phyloP scores from a whole-genome alignment of 2,797 vertebrate species.

The Malurus leucopterus region DNA sequence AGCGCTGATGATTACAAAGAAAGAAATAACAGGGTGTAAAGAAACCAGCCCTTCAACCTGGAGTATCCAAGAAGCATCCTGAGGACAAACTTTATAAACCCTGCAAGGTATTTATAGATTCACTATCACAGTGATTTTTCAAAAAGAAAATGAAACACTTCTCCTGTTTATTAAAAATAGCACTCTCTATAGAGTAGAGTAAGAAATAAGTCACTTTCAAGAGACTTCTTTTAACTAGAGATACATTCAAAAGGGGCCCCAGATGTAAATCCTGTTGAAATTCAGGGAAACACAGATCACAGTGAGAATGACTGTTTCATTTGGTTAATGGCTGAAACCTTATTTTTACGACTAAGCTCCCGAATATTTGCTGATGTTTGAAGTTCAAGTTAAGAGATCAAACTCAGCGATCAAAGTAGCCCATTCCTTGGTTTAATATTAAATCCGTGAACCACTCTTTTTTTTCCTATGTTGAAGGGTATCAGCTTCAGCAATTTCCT shows the following conservation, averaged over 20 bases:
- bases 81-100: not conserved
- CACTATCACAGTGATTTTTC: not conserved
- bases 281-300: slow-evolving; percentile 9
- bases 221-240: not conserved
- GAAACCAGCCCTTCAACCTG: not conserved
- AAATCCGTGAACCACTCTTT: not conserved
- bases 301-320: not conserved
- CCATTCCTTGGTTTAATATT: slow-evolving; percentile 45
- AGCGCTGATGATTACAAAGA: not conserved
- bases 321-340: slow-evolving; percentile 24
- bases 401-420: slow-evolving; percentile 40
- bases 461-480: not conserved
- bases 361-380: slow-evolving; percentile 25
- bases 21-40: not conserved
- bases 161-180: not conserved
- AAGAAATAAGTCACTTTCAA: not conserved
- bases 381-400: slow-evolving; percentile 44
- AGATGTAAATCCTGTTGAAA: slow-evolving; percentile 24
- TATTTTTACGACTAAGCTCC: not conserved
- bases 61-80: not conserved
- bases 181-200: not conserved
- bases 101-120: not conserved
- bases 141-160: not conserved
- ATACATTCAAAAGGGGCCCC: not conserved
- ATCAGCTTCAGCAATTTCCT: not conserved